Percentiles rank a stretch among this genome's conserved stretches.
These are phyloP conservation scores for Buteo buteo DNA, from an alignment of 2,113 vertebrate genomes.

Conservation along the genomic window DNA sequence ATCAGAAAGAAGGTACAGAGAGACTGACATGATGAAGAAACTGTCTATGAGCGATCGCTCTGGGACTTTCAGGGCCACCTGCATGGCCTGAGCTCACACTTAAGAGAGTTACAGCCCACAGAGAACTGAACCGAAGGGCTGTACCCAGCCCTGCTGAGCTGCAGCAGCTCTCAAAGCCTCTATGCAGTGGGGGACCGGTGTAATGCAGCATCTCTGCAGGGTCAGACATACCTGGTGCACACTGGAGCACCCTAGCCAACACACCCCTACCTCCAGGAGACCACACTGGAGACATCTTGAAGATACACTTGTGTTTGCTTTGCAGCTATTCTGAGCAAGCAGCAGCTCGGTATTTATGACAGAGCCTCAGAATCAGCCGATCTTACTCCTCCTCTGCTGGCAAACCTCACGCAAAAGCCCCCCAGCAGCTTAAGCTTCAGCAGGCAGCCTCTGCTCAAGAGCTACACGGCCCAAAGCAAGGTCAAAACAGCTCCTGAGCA, in stretches of 20 bases:
- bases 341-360: not conserved
- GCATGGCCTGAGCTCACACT: not conserved
- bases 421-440: not conserved
- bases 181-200: accelerated
- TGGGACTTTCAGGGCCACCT: not conserved
- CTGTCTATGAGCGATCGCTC: not conserved
- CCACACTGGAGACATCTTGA: not conserved
- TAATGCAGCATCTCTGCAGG: not conserved
- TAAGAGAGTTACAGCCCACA: not conserved
- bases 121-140: not conserved
- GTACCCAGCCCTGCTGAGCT: not conserved
- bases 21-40: not conserved
- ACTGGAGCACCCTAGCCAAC: not conserved
- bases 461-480: not conserved
- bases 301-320: accelerated
- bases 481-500: not conserved
- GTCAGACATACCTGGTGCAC: accelerated
- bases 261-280: not conserved
- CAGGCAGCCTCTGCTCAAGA: not conserved
- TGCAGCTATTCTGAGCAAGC: not conserved
- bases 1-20: not conserved
- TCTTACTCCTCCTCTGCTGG: not conserved
- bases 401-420: not conserved
- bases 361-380: not conserved
- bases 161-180: not conserved